These are phyloP conservation scores for Scortum barcoo DNA, from an alignment of 2,113 vertebrate genomes.

Conservation along the genomic window DNA sequence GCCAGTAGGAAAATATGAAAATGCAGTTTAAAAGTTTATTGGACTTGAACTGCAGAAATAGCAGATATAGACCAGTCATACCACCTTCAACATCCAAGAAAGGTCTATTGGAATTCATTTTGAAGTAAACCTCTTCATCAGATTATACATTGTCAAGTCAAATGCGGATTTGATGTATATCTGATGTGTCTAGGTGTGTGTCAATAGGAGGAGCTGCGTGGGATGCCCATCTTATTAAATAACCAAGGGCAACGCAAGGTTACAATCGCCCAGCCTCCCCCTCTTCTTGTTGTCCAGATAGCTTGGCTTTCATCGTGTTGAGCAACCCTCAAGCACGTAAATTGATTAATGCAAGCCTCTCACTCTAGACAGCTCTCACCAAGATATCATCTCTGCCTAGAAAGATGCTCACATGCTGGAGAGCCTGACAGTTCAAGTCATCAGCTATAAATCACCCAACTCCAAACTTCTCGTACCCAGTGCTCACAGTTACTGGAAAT, in stretches of 20 bases:
- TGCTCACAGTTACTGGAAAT: constrained; percentile 21
- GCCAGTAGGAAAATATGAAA: constrained; percentile 48
- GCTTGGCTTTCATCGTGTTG: constrained; percentile 66
- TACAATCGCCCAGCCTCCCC: constrained; percentile 45
- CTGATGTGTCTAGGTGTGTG: constrained; percentile 9
- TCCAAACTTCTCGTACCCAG: constrained; percentile 42
- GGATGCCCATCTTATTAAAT: constrained; percentile 51
- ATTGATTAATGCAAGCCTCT: constrained; percentile 83
- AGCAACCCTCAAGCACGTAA: constrained; percentile 75
- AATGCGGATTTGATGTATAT: neutral
- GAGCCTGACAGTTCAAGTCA: constrained; percentile 65
- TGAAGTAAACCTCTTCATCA: constrained; percentile 21
- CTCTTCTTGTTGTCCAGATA: constrained; percentile 68
- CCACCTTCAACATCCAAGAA: constrained; percentile 6
- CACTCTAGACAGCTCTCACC: constrained; percentile 73
- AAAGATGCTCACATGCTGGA: constrained; percentile 67
- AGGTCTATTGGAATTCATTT: constrained; percentile 22
- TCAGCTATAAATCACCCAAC: constrained; percentile 71
- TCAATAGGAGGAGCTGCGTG: constrained; percentile 17
- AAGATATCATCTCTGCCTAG: constrained; percentile 77
- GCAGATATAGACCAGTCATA: constrained; percentile 15
- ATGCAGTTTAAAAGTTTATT: constrained; percentile 56
- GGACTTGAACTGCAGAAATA: constrained; percentile 32
- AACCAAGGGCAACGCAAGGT: constrained; percentile 76
- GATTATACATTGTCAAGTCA: neutral